Evolutionary conservation across 2,797 vertebrate species (phyloP), one percentile per base, ranked within the genome.

Genomic region (Cirrhinus molitorella): DNA sequence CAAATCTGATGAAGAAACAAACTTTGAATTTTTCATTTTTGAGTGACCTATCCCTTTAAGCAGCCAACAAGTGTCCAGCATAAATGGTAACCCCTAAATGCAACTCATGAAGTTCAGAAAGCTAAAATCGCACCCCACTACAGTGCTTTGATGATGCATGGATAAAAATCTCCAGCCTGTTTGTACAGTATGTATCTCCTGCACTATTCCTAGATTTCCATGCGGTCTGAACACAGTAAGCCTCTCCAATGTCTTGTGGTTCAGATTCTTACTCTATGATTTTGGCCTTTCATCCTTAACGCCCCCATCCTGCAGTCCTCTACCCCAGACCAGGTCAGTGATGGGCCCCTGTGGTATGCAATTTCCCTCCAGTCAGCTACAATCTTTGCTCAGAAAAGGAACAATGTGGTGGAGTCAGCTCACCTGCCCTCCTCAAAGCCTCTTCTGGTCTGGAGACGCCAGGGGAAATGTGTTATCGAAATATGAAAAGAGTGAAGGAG

Each of bases 331-430:
- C 12, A 5, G 61, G 25, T 61, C 59, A 37, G 59, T 80, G 78
- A 75, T 85, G 78, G 47, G 49, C 45, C 79, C 71, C 83, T 67
- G 47, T 61, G n/a, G 83, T 25, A 53, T 34, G 21, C 71, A 75
- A 61, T 85, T 85, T 85, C 61, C 61, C 71, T 67, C 19, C 59
- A 73, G 78, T 85, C 76, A 63, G 55, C 55, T 71, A n/a, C 67
- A 79, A 84, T 79, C 78, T 66, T 25, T 31, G 43, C 19, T 75
- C 17, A 13, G 25, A 63, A 65, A 53, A 66, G 49, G 61, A 72
- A 85, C 77, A 80, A 71, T 53, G 53, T 23, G 19, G 11, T 12
- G 49, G 55, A 80, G 49, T 80, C 37, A 28, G 79, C 79, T 72
- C 68, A 72, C 68, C 68, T 61, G 25, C 53, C 25, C 40, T 61